These are phyloP conservation scores for Oreotrochilus melanogaster DNA, from an alignment of 2,113 vertebrate species.

Conservation along the genomic window DNA sequence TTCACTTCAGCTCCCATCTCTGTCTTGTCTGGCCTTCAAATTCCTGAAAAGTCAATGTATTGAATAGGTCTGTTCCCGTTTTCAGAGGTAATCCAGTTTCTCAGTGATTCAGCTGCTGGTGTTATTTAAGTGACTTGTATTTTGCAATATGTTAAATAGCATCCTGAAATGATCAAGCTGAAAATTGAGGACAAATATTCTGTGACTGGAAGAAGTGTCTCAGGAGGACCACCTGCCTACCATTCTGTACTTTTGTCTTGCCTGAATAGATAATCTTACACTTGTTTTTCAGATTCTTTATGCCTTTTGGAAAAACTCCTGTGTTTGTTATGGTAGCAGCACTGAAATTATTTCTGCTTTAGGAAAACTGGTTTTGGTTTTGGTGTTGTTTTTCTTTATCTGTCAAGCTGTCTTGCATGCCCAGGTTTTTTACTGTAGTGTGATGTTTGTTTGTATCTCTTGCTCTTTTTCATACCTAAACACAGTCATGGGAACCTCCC, in stretches of 20 bases:
- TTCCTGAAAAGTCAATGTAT: conserved; percentile 14
- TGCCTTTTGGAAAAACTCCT: background rate
- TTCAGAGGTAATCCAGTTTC: background rate
- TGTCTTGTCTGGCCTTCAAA: background rate
- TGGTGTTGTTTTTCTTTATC: background rate
- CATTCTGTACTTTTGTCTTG: background rate
- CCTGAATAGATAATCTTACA: background rate
- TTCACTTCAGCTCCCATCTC: background rate
- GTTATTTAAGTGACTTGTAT: background rate
- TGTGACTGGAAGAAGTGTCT: background rate
- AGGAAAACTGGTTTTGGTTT: background rate
- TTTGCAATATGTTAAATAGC: conserved; percentile 9
- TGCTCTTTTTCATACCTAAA: background rate
- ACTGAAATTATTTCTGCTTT: background rate
- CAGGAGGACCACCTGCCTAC: background rate
- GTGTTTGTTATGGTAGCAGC: background rate
- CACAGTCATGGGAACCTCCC: background rate
- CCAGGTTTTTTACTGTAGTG: background rate
- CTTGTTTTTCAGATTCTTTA: background rate
- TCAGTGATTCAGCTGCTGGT: background rate
- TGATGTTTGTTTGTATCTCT: background rate
- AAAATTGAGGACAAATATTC: background rate
- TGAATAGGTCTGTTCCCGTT: background rate
- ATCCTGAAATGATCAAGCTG: background rate
- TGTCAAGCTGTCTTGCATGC: background rate